phyloP scores from a whole-genome alignment of 2,797 vertebrate species.

The Peromyscus eremicus region DNA sequence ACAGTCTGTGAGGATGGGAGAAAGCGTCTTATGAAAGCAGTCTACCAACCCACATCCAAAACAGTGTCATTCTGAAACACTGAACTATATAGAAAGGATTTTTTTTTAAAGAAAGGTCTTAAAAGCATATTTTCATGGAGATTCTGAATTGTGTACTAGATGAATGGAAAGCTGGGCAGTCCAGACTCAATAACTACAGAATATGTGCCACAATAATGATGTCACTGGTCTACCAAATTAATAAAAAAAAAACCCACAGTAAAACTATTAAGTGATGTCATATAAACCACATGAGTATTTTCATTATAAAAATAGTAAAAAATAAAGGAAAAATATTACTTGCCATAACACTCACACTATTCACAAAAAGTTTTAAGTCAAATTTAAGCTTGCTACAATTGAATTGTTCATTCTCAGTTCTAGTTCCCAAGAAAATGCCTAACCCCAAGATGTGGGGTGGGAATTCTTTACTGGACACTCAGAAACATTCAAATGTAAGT shows the following conservation, averaged over 20 bases:
- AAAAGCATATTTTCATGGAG: constrained; percentile 19
- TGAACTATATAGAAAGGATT: neutral
- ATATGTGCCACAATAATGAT: neutral
- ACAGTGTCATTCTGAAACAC: neutral
- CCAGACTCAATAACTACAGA: neutral
- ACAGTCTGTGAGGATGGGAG: constrained; percentile 56
- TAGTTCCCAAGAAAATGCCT: neutral
- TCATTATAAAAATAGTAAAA: constrained; percentile 38
- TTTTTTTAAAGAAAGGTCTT: neutral
- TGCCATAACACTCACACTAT: neutral
- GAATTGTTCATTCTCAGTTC: neutral
- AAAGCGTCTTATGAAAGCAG: constrained; percentile 25
- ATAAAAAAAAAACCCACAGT: neutral
- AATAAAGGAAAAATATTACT: constrained; percentile 1
- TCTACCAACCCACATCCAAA: constrained; percentile 55
- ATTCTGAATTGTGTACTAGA: constrained; percentile 25
- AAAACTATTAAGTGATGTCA: constrained; percentile 34
- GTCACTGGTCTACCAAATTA: neutral
- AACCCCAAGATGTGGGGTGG: neutral
- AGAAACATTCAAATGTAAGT: neutral
- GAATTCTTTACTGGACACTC: neutral
- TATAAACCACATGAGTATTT: constrained; percentile 26
- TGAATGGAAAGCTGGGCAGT: neutral
- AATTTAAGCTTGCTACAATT: neutral
- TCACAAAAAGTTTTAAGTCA: neutral